Conservation (phyloP, 2,888 invertebrate species). For the Brachynemurus nebulosus region DNA sequence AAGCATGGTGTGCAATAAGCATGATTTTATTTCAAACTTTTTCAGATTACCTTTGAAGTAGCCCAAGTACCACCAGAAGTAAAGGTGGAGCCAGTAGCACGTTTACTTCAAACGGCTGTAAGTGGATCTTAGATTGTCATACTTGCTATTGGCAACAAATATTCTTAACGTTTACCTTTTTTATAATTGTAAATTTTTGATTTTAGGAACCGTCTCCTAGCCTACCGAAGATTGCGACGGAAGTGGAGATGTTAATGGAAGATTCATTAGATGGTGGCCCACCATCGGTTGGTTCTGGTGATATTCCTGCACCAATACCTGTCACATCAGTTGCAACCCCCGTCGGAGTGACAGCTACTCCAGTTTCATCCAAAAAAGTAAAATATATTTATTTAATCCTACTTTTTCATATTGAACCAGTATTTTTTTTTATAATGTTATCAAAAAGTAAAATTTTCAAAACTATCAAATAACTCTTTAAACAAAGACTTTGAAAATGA, state of each 20-base stretch:
- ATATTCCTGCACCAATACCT: conserved; percentile 42
- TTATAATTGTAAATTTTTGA: background rate
- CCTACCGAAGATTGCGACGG: conserved; percentile 44
- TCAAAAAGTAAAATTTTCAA: too few relatives aligned
- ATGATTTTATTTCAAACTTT: conserved; percentile 8
- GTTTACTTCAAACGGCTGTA: background rate
- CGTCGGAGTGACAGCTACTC: conserved; percentile 40
- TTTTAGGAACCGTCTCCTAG: conserved; percentile 38
- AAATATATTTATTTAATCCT: conserved; percentile 6
- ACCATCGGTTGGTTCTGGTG: conserved; percentile 68
- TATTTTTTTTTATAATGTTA: too few relatives aligned
- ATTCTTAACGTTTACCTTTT: background rate
- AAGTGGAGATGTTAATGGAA: conserved; percentile 53
- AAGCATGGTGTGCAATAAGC: too few relatives aligned
- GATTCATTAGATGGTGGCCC: conserved; percentile 71
- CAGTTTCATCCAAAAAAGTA: conserved; percentile 32
- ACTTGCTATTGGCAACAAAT: background rate
- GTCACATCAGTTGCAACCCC: conserved; percentile 29
- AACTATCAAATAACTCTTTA: too few relatives aligned
- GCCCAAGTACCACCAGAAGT: background rate
- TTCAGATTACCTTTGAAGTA: background rate
- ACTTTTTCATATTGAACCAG: background rate
- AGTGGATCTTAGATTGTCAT: background rate
- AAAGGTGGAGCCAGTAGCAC: background rate
- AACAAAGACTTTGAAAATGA: too few relatives aligned